Evolutionary conservation across 2,113 vertebrate species (phyloP).

Genomic region (Pygoscelis antarcticus): DNA sequence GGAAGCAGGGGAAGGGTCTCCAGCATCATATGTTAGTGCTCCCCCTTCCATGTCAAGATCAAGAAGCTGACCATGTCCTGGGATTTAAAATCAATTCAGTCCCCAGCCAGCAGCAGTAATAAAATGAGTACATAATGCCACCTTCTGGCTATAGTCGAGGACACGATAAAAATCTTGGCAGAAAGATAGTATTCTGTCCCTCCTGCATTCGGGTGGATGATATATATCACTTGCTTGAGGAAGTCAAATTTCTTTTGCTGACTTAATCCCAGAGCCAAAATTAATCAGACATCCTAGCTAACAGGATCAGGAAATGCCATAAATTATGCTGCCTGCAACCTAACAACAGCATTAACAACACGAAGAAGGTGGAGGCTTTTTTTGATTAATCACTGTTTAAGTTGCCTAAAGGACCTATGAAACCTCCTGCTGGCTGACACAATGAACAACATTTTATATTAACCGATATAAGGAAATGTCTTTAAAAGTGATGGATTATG

Average conservation of each 20-base stretch:
- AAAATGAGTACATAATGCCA: constrained; percentile 64
- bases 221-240: constrained; percentile 63
- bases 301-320: constrained; percentile 65
- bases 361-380: constrained; percentile 56
- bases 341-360: constrained; percentile 64
- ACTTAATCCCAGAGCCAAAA: constrained; percentile 75
- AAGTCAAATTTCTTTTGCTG: constrained; percentile 73
- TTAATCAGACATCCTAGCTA: constrained; percentile 72
- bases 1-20: background rate
- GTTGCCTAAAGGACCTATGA: constrained; percentile 69
- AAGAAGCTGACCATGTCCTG: background rate
- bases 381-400: constrained; percentile 75
- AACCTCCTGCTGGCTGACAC: constrained; percentile 69
- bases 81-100: background rate
- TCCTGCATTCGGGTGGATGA: background rate
- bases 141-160: constrained; percentile 48
- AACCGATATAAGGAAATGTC: constrained; percentile 46
- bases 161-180: background rate
- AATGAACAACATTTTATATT: constrained; percentile 68
- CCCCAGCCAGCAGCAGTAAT: background rate
- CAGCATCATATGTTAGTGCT: background rate
- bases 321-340: constrained; percentile 67
- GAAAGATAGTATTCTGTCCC: constrained; percentile 36
- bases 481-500: constrained; percentile 64
- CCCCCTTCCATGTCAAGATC: background rate